Evolutionary conservation across 2,113 vertebrate genomes (phyloP), one percentile per base, ranked within the genome.

Genomic region (Petrocephalus microphthalmus): DNA sequence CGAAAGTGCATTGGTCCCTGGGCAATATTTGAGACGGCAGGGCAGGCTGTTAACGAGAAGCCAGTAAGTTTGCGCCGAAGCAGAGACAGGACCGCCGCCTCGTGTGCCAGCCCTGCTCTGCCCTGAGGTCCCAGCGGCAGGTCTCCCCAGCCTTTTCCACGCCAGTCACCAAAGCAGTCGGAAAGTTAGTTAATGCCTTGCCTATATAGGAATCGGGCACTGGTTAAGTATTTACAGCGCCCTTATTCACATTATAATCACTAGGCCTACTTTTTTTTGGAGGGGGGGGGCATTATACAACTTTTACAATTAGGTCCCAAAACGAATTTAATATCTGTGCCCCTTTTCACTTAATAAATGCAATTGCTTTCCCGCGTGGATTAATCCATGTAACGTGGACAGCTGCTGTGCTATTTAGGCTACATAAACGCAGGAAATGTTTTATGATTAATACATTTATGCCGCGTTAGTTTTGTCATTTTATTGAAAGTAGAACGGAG

Each of bases 11-110:
- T 81, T 57, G 88, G 51, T 89, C 85, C 88, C 88, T 49, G 29
- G 88, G 88, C 60, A 89, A 54, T 86, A 56, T 86, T 78, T 78
- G 81, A 89, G 88, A 71, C 88, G 49, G 82, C 45, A 88, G 7
- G 29, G 54, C 57, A 64, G 84, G n/a, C 47, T 89, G 88, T 86
- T 86, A 89, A 89, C 88, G 37, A 88, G 81, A 88, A 81, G 86
- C 51, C 29, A 47, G 25, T 10, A 74, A 20, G 45, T 87, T 87
- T 74, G 64, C 20, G 60, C 86, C 8, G n/a, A 71, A 67, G n/a
- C 54, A 64, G 74, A 87, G 52, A 74, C 60, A 20, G 51, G 67
- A 49, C 22, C 19, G 37, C 19, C n/a, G 42, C 29, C 87, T 5
- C 53, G 22, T n/a, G 81, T 49, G 49, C 67, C 47, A 81, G 64